Percentiles rank a stretch among this genome's conserved stretches.
Evolutionary conservation across 2,888 invertebrate genomes (phyloP).

Genomic region (Ametastegia equiseti): DNA sequence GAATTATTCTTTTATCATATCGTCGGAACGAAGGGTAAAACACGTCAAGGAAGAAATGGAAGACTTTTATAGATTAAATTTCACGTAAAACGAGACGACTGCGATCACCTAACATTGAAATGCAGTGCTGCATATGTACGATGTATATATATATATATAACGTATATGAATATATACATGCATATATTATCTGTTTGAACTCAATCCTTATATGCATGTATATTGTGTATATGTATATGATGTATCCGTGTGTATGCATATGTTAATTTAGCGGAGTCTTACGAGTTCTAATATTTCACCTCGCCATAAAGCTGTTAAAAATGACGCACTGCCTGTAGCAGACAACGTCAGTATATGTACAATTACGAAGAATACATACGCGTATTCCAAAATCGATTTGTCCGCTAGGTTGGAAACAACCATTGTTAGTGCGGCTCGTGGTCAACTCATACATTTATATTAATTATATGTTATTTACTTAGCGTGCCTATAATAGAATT

Average conservation of each 20-base stretch:
- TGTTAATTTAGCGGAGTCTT: neutral
- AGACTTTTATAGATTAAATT: slow-evolving; percentile 66
- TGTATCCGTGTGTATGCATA: slow-evolving; percentile 25
- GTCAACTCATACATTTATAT: slow-evolving; percentile 7
- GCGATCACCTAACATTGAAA: slow-evolving; percentile 47
- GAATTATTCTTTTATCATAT: neutral
- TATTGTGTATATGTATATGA: slow-evolving; percentile 16
- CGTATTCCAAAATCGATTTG: slow-evolving; percentile 4
- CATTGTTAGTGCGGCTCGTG: slow-evolving; percentile 9
- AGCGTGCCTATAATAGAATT: slow-evolving; percentile 28
- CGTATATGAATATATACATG: slow-evolving; percentile 51
- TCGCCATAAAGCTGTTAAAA: slow-evolving; percentile 27
- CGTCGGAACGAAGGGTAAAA: slow-evolving; percentile 12
- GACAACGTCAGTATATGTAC: slow-evolving; percentile 15
- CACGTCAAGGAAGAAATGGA: slow-evolving; percentile 63
- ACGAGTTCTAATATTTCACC: slow-evolving; percentile 18
- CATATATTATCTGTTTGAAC: neutral
- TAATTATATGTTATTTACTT: neutral
- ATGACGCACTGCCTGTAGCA: slow-evolving; percentile 5
- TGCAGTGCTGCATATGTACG: slow-evolving; percentile 33
- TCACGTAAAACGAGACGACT: slow-evolving; percentile 59
- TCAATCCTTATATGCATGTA: neutral
- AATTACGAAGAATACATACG: slow-evolving; percentile 10
- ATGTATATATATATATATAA: slow-evolving; percentile 49
- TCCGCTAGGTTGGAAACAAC: neutral